Base-by-base conservation (phyloP, 37 sponge, comb jelly and placozoan genomes). In the Diacarnus erythraeanus region DNA sequence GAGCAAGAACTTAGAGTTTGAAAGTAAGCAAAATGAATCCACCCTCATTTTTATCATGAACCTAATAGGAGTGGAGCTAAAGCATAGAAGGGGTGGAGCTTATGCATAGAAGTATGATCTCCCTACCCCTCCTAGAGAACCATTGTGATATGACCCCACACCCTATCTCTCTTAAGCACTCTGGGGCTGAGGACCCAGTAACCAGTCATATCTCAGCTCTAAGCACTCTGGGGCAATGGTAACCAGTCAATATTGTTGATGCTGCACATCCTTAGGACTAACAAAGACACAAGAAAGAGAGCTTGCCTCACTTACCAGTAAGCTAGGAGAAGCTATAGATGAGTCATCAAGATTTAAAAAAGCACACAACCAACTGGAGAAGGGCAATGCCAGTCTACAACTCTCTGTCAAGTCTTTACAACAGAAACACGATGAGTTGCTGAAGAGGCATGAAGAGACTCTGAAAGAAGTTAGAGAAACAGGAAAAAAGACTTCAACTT, bases 391-490 rank as follows among this genome's bases (percentile, higher is more conserved):
- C 22, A n/a, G 26, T 12, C n/a, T 68, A 23, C 74, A 79, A 2
- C 58, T 80, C 73, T 33, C 75, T 40, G 59, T 84, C 60, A 83
- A 76, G 74, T 64, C 84, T 33, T 27, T 84, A 26, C 54, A 77
- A 18, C 68, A 81, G 71, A 64, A 61, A 26, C 64, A 75, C 22
- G 86, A 72, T 12, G 59, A 76, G 41, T 20, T 84, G 71, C 71
- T 37, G 57, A 63, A 70, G 51, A 33, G 31, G 8, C 57, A 75
- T 25, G 71, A 77, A 61, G 43, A 42, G 0, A 17, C 51, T 65
- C 18, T 57, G 76, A 54, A 75, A 3, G 34, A 66, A 30, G 41
- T 79, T 1, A 79, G 63, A 43, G 78, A 77, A 63, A 37, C 12
- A 60, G 63, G 10, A 27, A 51, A 27, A 23, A 39, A 57, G 36